Conservation (phyloP, 2,113 vertebrate species). For the Onychorhynchus coronatus region DNA sequence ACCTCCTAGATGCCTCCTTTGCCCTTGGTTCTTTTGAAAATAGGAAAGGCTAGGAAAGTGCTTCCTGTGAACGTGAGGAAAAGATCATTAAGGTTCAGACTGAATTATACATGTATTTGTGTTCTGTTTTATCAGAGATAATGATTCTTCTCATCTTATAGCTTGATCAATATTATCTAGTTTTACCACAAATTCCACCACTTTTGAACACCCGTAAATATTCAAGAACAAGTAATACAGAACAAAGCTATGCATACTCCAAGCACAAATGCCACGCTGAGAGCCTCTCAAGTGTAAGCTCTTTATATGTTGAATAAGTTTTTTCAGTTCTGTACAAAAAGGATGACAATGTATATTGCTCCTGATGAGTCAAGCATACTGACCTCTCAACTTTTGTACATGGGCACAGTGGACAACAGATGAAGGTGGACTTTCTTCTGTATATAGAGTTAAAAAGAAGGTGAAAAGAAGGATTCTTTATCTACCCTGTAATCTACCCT, state of each 20-base stretch:
- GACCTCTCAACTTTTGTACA: neutral
- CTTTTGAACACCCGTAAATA: neutral
- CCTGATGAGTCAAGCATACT: neutral
- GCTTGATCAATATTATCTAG: neutral
- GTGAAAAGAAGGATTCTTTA: neutral
- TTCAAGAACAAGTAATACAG: neutral
- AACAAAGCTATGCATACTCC: neutral
- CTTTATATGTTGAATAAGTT: neutral
- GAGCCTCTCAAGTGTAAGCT: neutral
- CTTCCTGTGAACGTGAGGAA: neutral
- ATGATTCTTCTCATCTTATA: neutral
- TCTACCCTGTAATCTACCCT: neutral
- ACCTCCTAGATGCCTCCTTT: neutral
- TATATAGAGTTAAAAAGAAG: fast-evolving
- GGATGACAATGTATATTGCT: neutral
- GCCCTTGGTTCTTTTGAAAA: neutral
- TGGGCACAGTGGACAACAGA: neutral
- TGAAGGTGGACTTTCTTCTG: neutral
- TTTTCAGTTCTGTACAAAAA: neutral
- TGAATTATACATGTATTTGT: neutral
- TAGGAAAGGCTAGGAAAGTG: neutral
- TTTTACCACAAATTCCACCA: neutral
- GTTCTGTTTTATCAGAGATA: neutral
- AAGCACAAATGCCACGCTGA: neutral
- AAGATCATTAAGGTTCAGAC: neutral